phyloP scores from a whole-genome alignment of 2,113 vertebrate species.

The Rynchops niger region DNA sequence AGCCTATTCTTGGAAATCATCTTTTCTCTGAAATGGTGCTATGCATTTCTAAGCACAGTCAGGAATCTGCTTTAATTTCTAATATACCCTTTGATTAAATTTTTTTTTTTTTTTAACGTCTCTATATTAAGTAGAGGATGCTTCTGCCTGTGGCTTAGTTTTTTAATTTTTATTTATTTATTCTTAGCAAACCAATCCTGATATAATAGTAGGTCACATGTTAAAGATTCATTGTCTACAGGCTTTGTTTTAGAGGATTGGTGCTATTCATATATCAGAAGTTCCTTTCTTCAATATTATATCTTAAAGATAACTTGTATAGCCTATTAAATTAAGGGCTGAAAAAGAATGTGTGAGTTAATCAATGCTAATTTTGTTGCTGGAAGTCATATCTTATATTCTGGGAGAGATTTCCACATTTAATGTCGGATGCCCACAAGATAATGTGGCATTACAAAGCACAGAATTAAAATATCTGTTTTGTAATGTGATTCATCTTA shows the following conservation, averaged over 20 bases:
- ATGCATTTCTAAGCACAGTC: neutral
- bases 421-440: neutral
- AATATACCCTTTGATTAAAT: neutral
- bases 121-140: neutral
- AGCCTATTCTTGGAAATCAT: neutral
- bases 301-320: constrained; percentile 35
- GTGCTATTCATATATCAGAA: neutral
- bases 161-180: neutral
- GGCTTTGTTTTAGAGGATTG: constrained; percentile 27
- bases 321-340: constrained; percentile 16
- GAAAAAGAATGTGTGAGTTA: constrained; percentile 1
- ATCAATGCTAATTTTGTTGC: constrained; percentile 27
- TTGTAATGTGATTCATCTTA: neutral
- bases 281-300: neutral
- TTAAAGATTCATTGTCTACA: constrained; percentile 37
- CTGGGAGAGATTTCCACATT: neutral
- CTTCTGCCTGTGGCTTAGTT: neutral
- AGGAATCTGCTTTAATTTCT: neutral
- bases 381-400: neutral
- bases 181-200: neutral
- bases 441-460: neutral
- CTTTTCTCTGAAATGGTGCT: neutral
- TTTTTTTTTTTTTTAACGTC: neutral
- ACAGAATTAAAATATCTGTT: neutral
- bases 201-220: neutral